Conservation (phyloP, 2,888 invertebrate genomes). For the Dolomedes plantarius region DNA sequence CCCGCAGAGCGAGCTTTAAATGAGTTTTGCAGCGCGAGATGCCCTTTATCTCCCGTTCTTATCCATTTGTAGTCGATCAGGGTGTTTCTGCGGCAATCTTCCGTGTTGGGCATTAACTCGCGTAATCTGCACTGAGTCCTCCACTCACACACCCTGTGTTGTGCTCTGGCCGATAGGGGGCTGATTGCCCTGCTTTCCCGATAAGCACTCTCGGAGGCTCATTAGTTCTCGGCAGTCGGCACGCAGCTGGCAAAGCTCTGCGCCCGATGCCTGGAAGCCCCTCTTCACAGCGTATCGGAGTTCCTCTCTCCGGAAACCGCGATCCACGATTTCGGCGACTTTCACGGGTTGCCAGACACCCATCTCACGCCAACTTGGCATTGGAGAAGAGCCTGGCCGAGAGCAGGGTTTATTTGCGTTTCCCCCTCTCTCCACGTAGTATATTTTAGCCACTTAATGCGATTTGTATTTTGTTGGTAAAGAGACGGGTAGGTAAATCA, state of each 20-base stretch:
- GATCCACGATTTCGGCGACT: constrained; percentile 19
- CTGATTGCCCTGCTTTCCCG: constrained; percentile 42
- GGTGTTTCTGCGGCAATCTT: constrained; percentile 5
- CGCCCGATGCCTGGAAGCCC: not conserved
- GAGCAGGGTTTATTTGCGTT: not conserved
- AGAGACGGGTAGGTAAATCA: not conserved
- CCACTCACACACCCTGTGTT: not conserved
- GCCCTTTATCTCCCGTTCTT: not conserved
- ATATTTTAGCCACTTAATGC: not conserved
- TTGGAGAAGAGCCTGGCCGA: not conserved
- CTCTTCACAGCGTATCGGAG: constrained; percentile 9
- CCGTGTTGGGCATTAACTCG: constrained; percentile 9
- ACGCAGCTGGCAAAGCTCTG: not conserved
- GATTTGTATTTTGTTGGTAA: not conserved
- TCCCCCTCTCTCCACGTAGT: not conserved
- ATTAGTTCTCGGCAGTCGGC: constrained; percentile 24
- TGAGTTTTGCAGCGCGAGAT: not conserved
- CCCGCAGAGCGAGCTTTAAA: not conserved
- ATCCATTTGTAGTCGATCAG: constrained; percentile 10
- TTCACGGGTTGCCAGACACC: constrained; percentile 11
- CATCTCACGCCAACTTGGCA: not conserved
- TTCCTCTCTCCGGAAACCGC: constrained; percentile 50
- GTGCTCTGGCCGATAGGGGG: constrained; percentile 5
- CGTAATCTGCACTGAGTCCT: not conserved
- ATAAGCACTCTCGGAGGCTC: constrained; percentile 33